These are phyloP conservation scores for Geotrypetes seraphini DNA, from an alignment of 2,797 vertebrate species.

Conservation along the genomic window DNA sequence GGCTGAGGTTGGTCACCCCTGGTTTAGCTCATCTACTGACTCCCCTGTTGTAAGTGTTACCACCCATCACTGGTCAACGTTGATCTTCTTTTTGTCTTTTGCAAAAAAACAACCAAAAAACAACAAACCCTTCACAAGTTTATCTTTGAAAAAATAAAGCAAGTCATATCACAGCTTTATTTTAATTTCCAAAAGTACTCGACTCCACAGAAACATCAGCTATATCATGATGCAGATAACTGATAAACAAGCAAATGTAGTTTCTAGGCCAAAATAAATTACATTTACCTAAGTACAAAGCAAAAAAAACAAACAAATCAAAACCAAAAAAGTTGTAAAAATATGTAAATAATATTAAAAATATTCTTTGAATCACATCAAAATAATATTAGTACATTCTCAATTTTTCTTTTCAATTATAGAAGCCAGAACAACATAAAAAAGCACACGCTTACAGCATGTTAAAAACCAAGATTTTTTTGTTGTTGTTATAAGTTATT, in stretches of 20 bases:
- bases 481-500: slow-evolving; percentile 48
- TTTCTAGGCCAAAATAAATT: slow-evolving; percentile 64
- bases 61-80: no score
- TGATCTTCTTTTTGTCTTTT: no score
- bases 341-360: slow-evolving; percentile 81
- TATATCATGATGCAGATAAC: slow-evolving; percentile 71
- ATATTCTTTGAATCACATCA: slow-evolving; percentile 70
- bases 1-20: no score
- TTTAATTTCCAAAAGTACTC: slow-evolving; percentile 77
- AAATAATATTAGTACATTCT: slow-evolving; percentile 82
- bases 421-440: slow-evolving; percentile 63
- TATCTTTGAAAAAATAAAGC: no score
- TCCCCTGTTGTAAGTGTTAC: no score
- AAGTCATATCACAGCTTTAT: slow-evolving; percentile 53
- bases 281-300: slow-evolving; percentile 81
- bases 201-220: slow-evolving; percentile 78
- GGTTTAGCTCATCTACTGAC: no score
- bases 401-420: slow-evolving; percentile 67
- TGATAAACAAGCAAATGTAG: slow-evolving; percentile 65
- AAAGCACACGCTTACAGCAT: slow-evolving; percentile 54
- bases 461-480: slow-evolving; percentile 49
- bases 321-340: slow-evolving; percentile 72
- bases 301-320: no score
- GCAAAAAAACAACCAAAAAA: no score
- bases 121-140: no score